Base-by-base conservation (phyloP, 2,797 vertebrate genomes). In the Lacerta bilineata region DNA sequence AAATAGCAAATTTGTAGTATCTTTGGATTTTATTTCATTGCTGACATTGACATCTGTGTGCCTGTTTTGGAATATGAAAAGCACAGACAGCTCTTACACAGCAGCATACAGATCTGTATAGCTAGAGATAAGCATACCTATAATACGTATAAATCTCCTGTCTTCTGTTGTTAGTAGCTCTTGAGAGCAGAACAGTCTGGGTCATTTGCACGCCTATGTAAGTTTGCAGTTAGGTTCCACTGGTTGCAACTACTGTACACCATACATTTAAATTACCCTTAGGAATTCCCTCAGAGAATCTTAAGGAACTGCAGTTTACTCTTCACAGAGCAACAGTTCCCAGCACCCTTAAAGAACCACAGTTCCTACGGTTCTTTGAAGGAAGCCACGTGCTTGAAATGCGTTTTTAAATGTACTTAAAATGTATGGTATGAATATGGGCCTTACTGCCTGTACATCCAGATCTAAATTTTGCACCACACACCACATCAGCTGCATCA, bases 81-180 rank as follows among this genome's bases (percentile, higher is more conserved):
- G 61, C 72, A 3, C 89, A 88, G 82, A 90, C 64, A 27, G 80
- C 87, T 68, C 3, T 85, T 84, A 36, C 86, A 11, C 13, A 89
- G 88, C 83, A 87, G 87, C 87, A 86, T 85, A 81, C 92, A 93
- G 33, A 18, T 29, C 27, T 6, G n/a, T 15, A n/a, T 25, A 55
- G 29, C 25, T 36, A 25, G 66, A 23, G 9, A 29, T 64, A 64
- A 64, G 10, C 25, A 1, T 9, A 27, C 23, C 64, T 82, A 27
- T 33, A 84, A 86, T 90, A 27, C 85, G 84, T 86, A 83, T 90
- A 86, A 88, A 75, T 94, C 93, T 92, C 75, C 75, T 94, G 89
- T 90, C 88, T 93, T 93, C 80, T 89, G 76, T 82, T 92, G 91
- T 94, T 91, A 93, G 91, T 88, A 83, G 84, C 91, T 91, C 92